A percentile compares a stretch with the other conserved stretches of the same genome.
Conservation (phyloP, 1,140 invertebrate species). For the Calycopis cecrops region DNA sequence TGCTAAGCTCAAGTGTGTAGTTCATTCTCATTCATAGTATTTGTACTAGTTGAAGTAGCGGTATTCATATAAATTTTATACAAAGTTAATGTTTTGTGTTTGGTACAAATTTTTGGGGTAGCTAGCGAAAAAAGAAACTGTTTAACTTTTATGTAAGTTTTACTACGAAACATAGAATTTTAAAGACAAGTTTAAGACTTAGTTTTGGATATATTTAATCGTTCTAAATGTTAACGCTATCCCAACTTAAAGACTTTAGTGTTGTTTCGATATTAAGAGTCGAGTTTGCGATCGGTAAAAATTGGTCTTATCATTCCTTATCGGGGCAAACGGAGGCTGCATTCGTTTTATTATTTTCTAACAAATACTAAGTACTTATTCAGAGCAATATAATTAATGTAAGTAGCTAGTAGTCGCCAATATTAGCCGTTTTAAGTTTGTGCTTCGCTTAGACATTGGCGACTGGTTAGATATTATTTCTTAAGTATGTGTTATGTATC, state of each 20-base stretch:
- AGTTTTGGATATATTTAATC: conserved; percentile 8
- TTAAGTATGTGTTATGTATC: conserved; percentile 4
- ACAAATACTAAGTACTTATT: conserved; percentile 10
- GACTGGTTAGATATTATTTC: not conserved
- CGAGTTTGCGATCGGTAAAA: conserved; percentile 67
- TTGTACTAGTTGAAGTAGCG: conserved; percentile 29
- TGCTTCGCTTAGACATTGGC: conserved; percentile 13
- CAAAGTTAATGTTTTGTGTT: not conserved
- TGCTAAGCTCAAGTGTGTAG: conserved; percentile 71
- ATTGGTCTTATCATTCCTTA: conserved; percentile 75
- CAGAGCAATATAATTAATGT: conserved; percentile 9
- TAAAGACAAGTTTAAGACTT: conserved; percentile 1
- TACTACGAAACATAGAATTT: not conserved
- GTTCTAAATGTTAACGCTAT: conserved; percentile 28
- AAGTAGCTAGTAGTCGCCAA: conserved; percentile 9
- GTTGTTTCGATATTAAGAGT: too few relatives aligned
- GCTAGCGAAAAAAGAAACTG: conserved; percentile 21
- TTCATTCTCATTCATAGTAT: conserved; percentile 50
- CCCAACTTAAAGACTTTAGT: conserved; percentile 60
- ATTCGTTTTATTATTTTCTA: conserved; percentile 27
- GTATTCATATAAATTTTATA: not conserved
- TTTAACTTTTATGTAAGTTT: too few relatives aligned
- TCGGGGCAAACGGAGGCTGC: conserved; percentile 51
- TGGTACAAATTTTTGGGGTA: conserved; percentile 13
- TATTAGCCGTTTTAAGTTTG: conserved; percentile 47